A percentile compares a stretch with the other conserved stretches of the same genome.
Conservation (phyloP, 2,113 vertebrate genomes). For the Pterocles burchelli region DNA sequence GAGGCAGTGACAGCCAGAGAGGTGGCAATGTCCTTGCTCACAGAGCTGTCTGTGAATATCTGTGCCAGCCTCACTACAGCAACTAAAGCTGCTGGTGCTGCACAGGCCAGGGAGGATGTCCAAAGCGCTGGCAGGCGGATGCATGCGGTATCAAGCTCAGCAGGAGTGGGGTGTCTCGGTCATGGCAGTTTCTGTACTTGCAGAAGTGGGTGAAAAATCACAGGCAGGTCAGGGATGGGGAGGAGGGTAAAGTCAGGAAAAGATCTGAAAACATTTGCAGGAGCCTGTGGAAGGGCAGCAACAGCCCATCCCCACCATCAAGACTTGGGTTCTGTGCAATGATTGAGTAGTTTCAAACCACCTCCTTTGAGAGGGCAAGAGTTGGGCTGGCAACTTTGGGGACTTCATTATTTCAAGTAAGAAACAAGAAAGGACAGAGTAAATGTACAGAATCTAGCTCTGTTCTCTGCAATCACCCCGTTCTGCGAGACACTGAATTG, state of each 20-base stretch:
- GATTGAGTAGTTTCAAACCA: background rate
- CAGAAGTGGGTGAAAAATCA: background rate
- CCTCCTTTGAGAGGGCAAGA: background rate
- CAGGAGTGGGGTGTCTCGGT: rapidly evolving
- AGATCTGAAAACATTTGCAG: background rate
- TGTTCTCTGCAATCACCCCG: background rate
- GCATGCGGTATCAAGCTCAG: background rate
- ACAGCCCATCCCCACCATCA: background rate
- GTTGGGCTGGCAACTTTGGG: background rate
- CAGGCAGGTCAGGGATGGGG: background rate
- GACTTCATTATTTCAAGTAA: background rate
- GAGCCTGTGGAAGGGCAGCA: background rate
- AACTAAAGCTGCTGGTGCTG: background rate
- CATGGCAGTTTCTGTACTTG: background rate
- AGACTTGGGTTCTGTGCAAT: background rate
- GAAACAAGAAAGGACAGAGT: background rate
- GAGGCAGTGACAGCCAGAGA: background rate
- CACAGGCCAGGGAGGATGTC: background rate
- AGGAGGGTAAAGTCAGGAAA: background rate
- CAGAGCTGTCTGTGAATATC: background rate
- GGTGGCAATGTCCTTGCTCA: background rate
- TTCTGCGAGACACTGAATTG: background rate
- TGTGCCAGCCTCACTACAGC: background rate
- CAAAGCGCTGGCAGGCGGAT: background rate
- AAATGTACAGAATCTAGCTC: background rate